Evolutionary conservation across 2,113 vertebrate species (phyloP).

Genomic region (Monopterus albus): DNA sequence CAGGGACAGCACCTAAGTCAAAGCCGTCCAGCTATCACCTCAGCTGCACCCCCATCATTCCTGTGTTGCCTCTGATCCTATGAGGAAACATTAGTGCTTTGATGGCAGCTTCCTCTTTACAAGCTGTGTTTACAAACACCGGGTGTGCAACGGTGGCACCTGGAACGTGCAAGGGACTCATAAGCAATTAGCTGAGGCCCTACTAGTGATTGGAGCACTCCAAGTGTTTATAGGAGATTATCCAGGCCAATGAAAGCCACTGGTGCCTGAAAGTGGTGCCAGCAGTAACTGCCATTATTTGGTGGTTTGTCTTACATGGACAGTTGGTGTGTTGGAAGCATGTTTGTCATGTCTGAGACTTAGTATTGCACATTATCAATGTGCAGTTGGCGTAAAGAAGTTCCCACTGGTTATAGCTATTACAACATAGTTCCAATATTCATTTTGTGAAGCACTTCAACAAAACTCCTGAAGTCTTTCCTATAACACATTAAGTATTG

Average conservation of each 20-base stretch:
- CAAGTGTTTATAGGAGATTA: constrained; percentile 78
- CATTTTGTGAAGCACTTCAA: background rate
- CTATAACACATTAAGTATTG: background rate
- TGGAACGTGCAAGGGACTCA: constrained; percentile 75
- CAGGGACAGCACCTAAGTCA: constrained; percentile 37
- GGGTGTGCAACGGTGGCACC: constrained; percentile 66
- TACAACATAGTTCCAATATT: too few species aligned
- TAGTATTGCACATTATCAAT: too few species aligned
- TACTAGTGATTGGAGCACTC: constrained; percentile 67
- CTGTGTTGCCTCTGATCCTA: constrained; percentile 65
- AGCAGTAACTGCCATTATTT: constrained; percentile 70
- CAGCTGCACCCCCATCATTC: constrained; percentile 73
- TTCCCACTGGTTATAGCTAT: too few species aligned
- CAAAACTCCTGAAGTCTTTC: too few species aligned
- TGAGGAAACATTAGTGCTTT: constrained; percentile 72
- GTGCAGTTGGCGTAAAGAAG: too few species aligned
- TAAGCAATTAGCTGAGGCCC: constrained; percentile 73
- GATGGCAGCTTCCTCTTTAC: constrained; percentile 72
- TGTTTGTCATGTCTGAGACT: constrained; percentile 53
- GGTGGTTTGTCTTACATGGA: constrained; percentile 57
- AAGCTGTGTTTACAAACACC: constrained; percentile 79
- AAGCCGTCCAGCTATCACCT: constrained; percentile 63
- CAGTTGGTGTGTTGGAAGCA: constrained; percentile 61
- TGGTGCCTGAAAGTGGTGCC: constrained; percentile 81
- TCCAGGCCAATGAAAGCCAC: constrained; percentile 78